Percentiles rank a stretch among this genome's conserved stretches.
phyloP scores from a whole-genome alignment of 2,888 invertebrate species.

The Drosophila robusta region DNA sequence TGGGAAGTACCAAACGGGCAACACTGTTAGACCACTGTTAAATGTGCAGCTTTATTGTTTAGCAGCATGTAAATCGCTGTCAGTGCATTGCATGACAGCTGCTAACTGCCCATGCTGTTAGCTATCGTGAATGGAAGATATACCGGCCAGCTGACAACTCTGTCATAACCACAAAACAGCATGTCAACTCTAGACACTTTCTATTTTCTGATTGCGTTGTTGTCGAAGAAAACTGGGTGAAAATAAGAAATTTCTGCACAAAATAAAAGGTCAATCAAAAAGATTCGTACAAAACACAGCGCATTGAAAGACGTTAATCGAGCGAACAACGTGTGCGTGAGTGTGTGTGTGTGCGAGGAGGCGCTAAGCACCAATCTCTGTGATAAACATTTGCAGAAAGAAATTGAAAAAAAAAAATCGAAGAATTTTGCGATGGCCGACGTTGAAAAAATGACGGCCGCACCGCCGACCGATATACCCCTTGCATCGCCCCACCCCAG shows the following conservation, averaged over 20 bases:
- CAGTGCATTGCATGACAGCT: background rate
- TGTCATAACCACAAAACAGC: slow-evolving; percentile 12
- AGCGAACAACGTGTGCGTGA: slow-evolving; percentile 27
- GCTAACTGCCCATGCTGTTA: background rate
- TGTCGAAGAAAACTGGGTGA: slow-evolving; percentile 67
- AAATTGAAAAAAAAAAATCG: slow-evolving; percentile 29
- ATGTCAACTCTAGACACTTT: slow-evolving; percentile 75
- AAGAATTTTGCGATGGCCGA: slow-evolving; percentile 82
- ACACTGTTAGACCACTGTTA: background rate
- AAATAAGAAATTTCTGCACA: slow-evolving; percentile 45
- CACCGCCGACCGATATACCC: slow-evolving; percentile 73
- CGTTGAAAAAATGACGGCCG: slow-evolving; percentile 80
- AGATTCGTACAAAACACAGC: slow-evolving; percentile 6
- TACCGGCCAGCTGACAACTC: slow-evolving; percentile 40
- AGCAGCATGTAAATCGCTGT: slow-evolving; percentile 14
- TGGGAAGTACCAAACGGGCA: background rate
- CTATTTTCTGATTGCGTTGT: slow-evolving; percentile 83
- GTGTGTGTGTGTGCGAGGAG: slow-evolving; percentile 20
- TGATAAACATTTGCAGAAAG: slow-evolving; percentile 42
- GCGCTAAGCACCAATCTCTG: slow-evolving; percentile 35
- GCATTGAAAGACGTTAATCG: background rate
- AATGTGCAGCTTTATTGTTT: slow-evolving; percentile 6
- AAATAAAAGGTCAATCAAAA: slow-evolving; percentile 14
- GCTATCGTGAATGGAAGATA: slow-evolving; percentile 16
- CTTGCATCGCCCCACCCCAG: slow-evolving; percentile 60